Conservation (phyloP, 2,888 invertebrate genomes). For the Microplitis manilae region DNA sequence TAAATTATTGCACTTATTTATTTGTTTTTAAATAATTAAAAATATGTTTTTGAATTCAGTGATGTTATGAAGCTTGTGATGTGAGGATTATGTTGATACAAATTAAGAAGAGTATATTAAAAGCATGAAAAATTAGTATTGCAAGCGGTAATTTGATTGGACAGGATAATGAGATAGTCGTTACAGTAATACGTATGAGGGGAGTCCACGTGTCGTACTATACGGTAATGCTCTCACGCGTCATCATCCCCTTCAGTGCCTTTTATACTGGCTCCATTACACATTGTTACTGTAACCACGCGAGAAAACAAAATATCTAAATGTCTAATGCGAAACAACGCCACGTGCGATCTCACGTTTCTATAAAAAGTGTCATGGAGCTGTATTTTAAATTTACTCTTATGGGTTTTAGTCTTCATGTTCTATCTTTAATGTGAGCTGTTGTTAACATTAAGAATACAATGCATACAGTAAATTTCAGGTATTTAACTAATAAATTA, state of each 20-base stretch:
- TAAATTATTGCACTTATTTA: background rate
- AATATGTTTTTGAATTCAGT: background rate
- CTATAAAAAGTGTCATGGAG: constrained; percentile 28
- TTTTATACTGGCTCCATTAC: constrained; percentile 8
- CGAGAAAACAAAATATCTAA: constrained; percentile 37
- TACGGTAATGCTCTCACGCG: constrained; percentile 27
- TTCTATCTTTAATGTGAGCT: background rate
- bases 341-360: constrained; percentile 35
- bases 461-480: too few species aligned
- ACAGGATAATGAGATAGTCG: constrained; percentile 67
- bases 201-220: constrained; percentile 14
- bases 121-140: background rate
- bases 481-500: too few species aligned
- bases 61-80: constrained; percentile 6
- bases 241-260: constrained; percentile 12
- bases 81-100: background rate
- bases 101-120: constrained; percentile 26
- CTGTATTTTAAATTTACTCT: background rate
- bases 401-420: background rate
- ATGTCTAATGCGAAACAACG: constrained; percentile 32
- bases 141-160: constrained; percentile 62
- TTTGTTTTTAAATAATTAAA: background rate
- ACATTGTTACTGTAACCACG: background rate
- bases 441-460: background rate
- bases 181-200: constrained; percentile 52